Evolutionary conservation across 2,888 invertebrate genomes (phyloP).

Genomic region (Hemaris fuciformis): DNA sequence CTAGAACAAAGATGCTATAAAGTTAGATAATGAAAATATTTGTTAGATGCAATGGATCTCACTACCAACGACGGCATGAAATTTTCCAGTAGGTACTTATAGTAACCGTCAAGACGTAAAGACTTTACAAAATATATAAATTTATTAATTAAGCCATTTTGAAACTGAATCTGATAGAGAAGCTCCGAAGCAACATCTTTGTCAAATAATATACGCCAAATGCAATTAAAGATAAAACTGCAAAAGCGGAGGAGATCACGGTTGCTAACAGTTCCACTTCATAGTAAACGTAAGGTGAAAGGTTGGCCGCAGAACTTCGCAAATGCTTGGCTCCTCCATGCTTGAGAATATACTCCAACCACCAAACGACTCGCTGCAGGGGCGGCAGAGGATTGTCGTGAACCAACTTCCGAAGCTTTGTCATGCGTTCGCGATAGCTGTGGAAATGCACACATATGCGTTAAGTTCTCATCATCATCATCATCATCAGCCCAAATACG

Average conservation of each 20-base stretch:
- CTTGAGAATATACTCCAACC: background rate
- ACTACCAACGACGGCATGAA: no score
- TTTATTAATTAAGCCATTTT: background rate
- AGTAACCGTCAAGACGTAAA: no score
- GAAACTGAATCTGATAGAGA: background rate
- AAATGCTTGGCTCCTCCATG: constrained; percentile 3
- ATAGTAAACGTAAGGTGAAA: background rate
- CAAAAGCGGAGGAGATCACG: background rate
- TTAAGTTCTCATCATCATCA: no score
- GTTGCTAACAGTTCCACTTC: background rate
- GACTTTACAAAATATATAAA: no score
- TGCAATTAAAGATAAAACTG: background rate
- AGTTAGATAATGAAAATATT: no score
- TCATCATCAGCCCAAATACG: no score
- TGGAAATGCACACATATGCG: background rate
- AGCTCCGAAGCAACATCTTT: background rate
- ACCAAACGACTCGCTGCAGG: background rate
- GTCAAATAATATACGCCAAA: background rate
- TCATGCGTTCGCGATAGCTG: constrained; percentile 2
- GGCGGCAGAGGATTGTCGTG: background rate
- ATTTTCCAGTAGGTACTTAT: no score
- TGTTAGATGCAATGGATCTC: no score
- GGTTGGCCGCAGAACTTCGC: constrained; percentile 1
- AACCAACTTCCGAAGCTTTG: background rate
- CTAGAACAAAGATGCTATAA: no score